Conservation (phyloP, 1,140 invertebrate species). For the Anagrus nilaparvatae region DNA sequence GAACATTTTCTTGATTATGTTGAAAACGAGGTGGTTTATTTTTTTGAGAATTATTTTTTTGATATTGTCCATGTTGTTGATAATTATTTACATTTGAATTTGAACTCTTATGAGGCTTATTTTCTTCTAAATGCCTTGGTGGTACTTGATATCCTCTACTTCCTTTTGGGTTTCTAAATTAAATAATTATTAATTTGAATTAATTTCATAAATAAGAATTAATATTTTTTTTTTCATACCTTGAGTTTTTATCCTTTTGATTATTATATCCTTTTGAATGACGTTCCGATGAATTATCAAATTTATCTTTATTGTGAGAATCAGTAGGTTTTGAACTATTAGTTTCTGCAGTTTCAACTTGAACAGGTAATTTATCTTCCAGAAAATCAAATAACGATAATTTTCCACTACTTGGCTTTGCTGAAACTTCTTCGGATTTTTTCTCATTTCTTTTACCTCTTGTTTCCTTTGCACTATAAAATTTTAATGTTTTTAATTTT, state of each 20-base stretch:
- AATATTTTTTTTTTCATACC: too few relatives aligned
- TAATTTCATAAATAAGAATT: neutral
- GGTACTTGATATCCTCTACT: slow-evolving; percentile 30
- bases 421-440: slow-evolving; percentile 44
- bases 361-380: slow-evolving; percentile 66
- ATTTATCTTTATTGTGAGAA: slow-evolving; percentile 20
- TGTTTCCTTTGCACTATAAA: too few relatives aligned
- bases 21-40: slow-evolving; percentile 38
- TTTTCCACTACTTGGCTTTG: slow-evolving; percentile 68
- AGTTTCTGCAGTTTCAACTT: slow-evolving; percentile 30
- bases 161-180: slow-evolving; percentile 22
- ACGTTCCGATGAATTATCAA: slow-evolving; percentile 27
- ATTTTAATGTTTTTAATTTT: too few relatives aligned
- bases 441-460: slow-evolving; percentile 42
- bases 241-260: too few relatives aligned
- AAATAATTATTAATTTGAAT: slow-evolving; percentile 1
- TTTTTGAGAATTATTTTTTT: slow-evolving; percentile 23
- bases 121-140: slow-evolving; percentile 29
- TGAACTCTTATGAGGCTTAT: slow-evolving; percentile 23
- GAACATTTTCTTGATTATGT: slow-evolving; percentile 26
- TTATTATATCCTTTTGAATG: slow-evolving; percentile 18
- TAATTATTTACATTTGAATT: slow-evolving; percentile 17
- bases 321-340: slow-evolving; percentile 19
- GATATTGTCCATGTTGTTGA: slow-evolving; percentile 22
- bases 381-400: slow-evolving; percentile 81